Base-by-base conservation (phyloP, 2,113 vertebrate species). In the Gobio gobio region DNA sequence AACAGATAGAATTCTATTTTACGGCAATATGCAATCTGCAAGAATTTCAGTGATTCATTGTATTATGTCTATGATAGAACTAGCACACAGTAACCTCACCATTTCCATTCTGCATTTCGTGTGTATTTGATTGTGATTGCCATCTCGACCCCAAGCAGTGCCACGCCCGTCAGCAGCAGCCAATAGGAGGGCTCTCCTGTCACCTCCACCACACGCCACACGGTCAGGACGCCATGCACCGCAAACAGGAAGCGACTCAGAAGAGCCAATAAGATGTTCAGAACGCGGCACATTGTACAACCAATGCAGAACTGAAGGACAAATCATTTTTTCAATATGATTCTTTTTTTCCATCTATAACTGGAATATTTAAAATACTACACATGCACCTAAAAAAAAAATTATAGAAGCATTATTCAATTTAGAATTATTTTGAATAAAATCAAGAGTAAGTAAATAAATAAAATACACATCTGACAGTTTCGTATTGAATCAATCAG, bases 31-130 rank as follows among this genome's bases (percentile, higher is more conserved):
- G 18, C 16, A 54, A 16, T 56, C 54, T 8, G 6, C 18, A 56
- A 1, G 6, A 20, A 22, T 56, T 3, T 56, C 7, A 8, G 5
- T 6, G 14, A 10, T 5, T 72, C 8, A 43, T 51, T 10, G 4
- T 43, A 72, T 72, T 45, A 5, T 10, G 70, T 72, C 0, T 9
- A 6, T 54, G 45, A 18, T 2, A 51, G 8, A 22, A 66, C 9
- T 54, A 51, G 49, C 14, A 22, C 3, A 54, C 51, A 56, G 18
- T 64, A 26, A 61, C 18, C 14, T 90, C 94, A 95, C 94, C 95
- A 95, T 94, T 94, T 94, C 94, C 95, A 95, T 88, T 95, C 94
- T 4, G 92, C 93, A 1, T 94, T 93, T 10, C 54, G 87, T 66
- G 93, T 95, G 79, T 87, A 92, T 87, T 91, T 93, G 64, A 95